Base-by-base conservation (phyloP, 2,888 invertebrate species). In the Limnephilus rhombicus region DNA sequence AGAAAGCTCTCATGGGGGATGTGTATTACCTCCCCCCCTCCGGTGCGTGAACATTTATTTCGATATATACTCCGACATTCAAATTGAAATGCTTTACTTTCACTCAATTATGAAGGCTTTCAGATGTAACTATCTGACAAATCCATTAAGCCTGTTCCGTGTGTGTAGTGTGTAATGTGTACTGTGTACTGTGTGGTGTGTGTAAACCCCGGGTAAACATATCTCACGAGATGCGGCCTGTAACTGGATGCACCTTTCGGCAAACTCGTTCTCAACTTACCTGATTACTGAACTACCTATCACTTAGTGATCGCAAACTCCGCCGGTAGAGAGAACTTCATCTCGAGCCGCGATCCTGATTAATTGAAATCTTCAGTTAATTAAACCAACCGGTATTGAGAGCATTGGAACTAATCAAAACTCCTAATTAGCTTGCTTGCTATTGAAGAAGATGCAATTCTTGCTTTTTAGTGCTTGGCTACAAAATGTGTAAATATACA, bases 281-380 rank as follows among this genome's bases (percentile, higher is more conserved):
- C 45, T 86, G 86, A 86, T 86, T 29, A 86, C 86, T 24, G 12
- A 45, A 85, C 86, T 49, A 86, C 86, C 37, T 31, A 37, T 34
- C 37, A 83, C 18, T 86, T 86, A 86, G 87, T 31, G 34, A 87
- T 34, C 13, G n/a, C 53, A 87, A 87, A 68, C 53, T 87, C 53
- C 68, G 29, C 68, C 53, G 29, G 15, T 15, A 85, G 85, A 87
- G 45, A 34, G 87, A 68, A 87, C 87, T 87, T 87, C n/a, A 87
- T 49, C 87, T 31, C 49, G 29, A 87, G 31, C 87, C 18, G 87
- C 12, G 87, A 29, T 87, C 49, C 87, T 49, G 45, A 45, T 87
- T 87, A 87, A 53, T 87, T 87, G 49, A 87, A 31, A 87, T 87
- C 87, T 87, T 53, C 86, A 86, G 49, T 49, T 86, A 86, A 49